phyloP scores from a whole-genome alignment of 2,113 vertebrate genomes.

The Piprites chloris region DNA sequence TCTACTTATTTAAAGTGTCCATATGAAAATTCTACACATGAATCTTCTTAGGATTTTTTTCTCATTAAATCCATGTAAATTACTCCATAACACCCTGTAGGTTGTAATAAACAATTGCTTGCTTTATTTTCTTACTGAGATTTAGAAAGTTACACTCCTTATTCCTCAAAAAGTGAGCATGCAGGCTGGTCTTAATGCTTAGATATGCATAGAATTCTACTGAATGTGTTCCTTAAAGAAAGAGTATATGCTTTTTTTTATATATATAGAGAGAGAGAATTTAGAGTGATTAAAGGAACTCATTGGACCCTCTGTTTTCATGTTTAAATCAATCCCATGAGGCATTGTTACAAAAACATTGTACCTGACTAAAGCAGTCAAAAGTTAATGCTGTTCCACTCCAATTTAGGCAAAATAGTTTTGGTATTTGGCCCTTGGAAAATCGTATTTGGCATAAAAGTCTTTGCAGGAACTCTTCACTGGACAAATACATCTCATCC shows the following conservation, averaged over 20 bases:
- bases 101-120: not conserved
- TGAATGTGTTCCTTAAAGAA: not conserved
- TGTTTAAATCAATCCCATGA: not conserved
- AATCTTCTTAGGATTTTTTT: not conserved
- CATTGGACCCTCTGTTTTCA: not conserved
- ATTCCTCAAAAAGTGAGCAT: not conserved
- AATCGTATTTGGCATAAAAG: not conserved
- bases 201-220: not conserved
- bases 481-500: not conserved
- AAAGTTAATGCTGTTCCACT: not conserved
- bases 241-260: not conserved
- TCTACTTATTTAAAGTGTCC: not conserved
- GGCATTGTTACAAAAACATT: not conserved
- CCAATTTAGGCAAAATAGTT: not conserved
- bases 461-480: not conserved
- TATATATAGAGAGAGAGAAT: accelerated
- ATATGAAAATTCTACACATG: not conserved
- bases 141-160: not conserved
- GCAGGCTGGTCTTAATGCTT: not conserved
- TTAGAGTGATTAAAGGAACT: not conserved
- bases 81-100: not conserved
- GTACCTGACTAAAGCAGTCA: not conserved
- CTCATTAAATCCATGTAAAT: not conserved
- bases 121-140: not conserved
- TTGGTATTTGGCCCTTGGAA: not conserved